These are phyloP conservation scores for Lasius platythorax DNA, from an alignment of 2,888 invertebrate genomes.

Conservation along the genomic window DNA sequence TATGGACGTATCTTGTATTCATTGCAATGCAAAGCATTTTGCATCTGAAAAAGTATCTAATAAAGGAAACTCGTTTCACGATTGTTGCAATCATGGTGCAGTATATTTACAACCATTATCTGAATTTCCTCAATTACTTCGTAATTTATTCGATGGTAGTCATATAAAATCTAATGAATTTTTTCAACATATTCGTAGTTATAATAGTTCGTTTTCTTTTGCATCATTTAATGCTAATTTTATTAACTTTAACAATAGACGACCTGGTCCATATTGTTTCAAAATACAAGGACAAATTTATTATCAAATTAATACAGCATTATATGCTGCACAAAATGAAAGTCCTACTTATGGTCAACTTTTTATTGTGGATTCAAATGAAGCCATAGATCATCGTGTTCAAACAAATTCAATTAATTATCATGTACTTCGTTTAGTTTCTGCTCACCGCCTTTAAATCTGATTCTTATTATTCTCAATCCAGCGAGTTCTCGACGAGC, in stretches of 20 bases:
- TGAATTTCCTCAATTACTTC: neutral
- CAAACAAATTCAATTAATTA: no score
- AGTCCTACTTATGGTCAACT: neutral
- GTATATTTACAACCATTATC: slow-evolving; percentile 28
- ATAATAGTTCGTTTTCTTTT: slow-evolving; percentile 1
- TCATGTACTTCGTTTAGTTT: no score
- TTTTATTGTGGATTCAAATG: slow-evolving; percentile 3
- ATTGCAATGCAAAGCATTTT: slow-evolving; percentile 51
- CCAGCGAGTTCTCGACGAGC: no score
- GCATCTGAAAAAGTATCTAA: slow-evolving; percentile 45
- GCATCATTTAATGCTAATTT: slow-evolving; percentile 3
- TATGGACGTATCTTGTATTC: slow-evolving; percentile 8
- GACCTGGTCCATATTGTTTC: slow-evolving; percentile 4
- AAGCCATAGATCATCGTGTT: neutral
- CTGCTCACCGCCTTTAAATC: no score
- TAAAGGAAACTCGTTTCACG: slow-evolving; percentile 60
- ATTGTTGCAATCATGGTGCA: slow-evolving; percentile 22
- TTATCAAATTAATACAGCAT: neutral
- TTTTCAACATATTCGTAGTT: neutral
- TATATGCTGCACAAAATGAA: neutral
- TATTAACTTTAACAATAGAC: neutral
- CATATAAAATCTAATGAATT: neutral
- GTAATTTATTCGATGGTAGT: neutral
- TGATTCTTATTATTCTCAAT: no score
- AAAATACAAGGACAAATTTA: neutral